These are phyloP conservation scores for Bombyx mori DNA, from an alignment of 1,140 invertebrate genomes.

Conservation along the genomic window DNA sequence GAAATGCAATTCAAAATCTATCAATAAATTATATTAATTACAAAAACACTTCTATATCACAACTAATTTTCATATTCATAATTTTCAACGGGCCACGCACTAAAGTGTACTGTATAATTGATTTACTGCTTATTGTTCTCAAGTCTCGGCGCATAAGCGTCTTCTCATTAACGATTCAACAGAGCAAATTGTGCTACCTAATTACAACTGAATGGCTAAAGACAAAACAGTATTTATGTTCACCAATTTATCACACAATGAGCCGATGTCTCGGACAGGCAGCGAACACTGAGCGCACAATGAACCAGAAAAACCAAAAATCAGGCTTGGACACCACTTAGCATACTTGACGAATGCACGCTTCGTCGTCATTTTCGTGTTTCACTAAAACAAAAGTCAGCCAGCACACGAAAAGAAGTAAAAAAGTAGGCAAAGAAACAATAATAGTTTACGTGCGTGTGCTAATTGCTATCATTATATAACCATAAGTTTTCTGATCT, in stretches of 20 bases:
- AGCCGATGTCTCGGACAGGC: constrained; percentile 50
- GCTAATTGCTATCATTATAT: no score
- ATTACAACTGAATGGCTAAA: constrained; percentile 60
- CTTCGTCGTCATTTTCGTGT: constrained; percentile 33
- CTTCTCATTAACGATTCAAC: constrained; percentile 62
- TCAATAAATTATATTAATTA: not conserved
- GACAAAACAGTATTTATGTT: constrained; percentile 69
- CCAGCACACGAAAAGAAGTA: constrained; percentile 46
- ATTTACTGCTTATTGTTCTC: constrained; percentile 47
- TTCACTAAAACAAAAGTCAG: constrained; percentile 37
- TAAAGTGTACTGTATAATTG: constrained; percentile 36
- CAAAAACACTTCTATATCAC: constrained; percentile 4
- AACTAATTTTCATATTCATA: constrained; percentile 9
- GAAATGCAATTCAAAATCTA: no score
- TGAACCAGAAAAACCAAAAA: constrained; percentile 47
- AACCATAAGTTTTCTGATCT: no score
- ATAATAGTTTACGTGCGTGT: no score
- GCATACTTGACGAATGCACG: constrained; percentile 14
- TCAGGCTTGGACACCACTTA: constrained; percentile 58
- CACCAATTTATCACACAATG: constrained; percentile 66
- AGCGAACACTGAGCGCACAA: constrained; percentile 40
- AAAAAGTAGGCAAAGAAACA: no score
- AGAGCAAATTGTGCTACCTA: constrained; percentile 69
- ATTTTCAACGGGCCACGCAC: constrained; percentile 15
- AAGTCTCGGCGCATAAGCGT: constrained; percentile 29